Evolutionary conservation across 2,113 vertebrate genomes (phyloP), one percentile per base, ranked within the genome.

Genomic region (Kobus ellipsiprymnus): DNA sequence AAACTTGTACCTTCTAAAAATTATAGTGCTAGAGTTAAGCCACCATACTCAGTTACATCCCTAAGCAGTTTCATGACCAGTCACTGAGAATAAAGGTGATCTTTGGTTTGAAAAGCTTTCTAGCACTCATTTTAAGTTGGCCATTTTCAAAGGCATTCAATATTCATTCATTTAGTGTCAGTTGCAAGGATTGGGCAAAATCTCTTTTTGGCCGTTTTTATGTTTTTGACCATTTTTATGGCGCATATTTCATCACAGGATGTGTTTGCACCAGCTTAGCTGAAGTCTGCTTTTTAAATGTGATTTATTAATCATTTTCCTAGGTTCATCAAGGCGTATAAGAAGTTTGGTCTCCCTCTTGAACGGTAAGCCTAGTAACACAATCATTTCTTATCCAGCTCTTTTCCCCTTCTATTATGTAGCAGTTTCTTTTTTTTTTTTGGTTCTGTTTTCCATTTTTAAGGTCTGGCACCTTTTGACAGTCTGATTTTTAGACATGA

Each of bases 251-350:
- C 50, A 57, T 92, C 44, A 88, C 16, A 71, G 94, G 25, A 59
- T 88, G 27, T 60, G 6, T 80, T 93, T 33, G 21, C 29, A 86
- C 67, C 77, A 40, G 7, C 2, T 29, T 48, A 90, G 36, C 15
- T 87, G 14, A 94, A 33, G 67, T 60, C 17, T 85, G 17, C 77
- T n/a, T 71, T 97, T 94, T 33, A 90, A 94, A 93, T 94, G 16
- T 36, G 67, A 80, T 87, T 96, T 95, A 29, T 95, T 95, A 48
- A 55, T 97, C 62, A 36, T 89, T 85, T 96, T 98, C 9, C 90
- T 98, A 99, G 99, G 98, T 99, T 99, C 98, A 99, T 99, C 98
- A 99, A 99, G 98, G 99, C 99, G 2, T 99, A 99, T 98, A 99
- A 99, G 99, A 99, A 99, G 98, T 99, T 99, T 98, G 99, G 99